phyloP scores from a whole-genome alignment of 2,113 vertebrate genomes.

The Mus musculus region DNA sequence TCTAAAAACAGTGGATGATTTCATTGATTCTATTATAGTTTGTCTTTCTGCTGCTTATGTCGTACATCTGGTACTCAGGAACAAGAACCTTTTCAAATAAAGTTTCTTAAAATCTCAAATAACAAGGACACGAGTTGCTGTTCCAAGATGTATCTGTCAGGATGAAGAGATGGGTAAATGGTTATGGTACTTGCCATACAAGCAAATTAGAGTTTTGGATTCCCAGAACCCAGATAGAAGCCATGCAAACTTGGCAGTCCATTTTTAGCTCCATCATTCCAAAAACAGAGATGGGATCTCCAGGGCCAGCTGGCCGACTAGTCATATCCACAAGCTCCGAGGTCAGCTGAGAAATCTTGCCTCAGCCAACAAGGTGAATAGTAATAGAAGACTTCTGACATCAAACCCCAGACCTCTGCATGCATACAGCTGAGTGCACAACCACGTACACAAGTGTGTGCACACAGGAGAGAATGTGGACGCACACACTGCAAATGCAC shows the following conservation, averaged over 20 bases:
- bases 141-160: constrained; percentile 5
- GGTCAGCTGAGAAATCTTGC: not conserved
- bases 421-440: too few species aligned
- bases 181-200: not conserved
- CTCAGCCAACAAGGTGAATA: too few species aligned
- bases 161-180: not conserved
- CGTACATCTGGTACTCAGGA: not conserved
- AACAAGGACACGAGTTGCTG: constrained; percentile 2
- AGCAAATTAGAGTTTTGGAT: too few species aligned
- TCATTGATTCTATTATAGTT: constrained; percentile 62
- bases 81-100: constrained; percentile 24
- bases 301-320: not conserved
- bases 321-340: not conserved
- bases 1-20: constrained; percentile 30
- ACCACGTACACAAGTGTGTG: too few species aligned
- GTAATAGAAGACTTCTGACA: not conserved
- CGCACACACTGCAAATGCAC: not conserved
- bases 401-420: not conserved
- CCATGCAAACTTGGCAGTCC: too few species aligned
- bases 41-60: constrained; percentile 22
- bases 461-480: too few species aligned
- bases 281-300: not conserved
- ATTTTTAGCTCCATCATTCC: not conserved
- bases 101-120: constrained; percentile 14
- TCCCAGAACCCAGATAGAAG: not conserved